Evolutionary conservation across 2,113 vertebrate genomes (phyloP).

Genomic region (Forbesichthys agassizii): DNA sequence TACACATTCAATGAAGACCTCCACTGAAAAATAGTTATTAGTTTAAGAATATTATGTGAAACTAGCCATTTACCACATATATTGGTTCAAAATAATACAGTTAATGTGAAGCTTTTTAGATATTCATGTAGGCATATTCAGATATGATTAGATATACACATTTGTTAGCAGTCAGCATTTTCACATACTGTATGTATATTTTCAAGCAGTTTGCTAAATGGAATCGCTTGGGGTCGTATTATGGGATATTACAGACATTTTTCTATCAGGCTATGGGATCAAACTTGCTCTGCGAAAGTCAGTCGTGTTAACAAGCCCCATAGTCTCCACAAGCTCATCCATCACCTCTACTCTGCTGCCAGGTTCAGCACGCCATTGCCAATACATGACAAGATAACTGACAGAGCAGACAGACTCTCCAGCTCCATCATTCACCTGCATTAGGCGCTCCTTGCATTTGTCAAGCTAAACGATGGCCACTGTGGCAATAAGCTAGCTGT

Average conservation of each 20-base stretch:
- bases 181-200: background rate
- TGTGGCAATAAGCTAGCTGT: constrained; percentile 27
- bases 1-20: too few species aligned
- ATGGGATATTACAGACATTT: constrained; percentile 15
- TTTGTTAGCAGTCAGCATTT: constrained; percentile 6
- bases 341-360: constrained; percentile 43
- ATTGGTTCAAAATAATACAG: background rate
- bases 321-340: constrained; percentile 49
- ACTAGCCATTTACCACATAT: background rate
- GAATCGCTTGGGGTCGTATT: constrained; percentile 26
- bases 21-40: too few species aligned
- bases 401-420: constrained; percentile 29
- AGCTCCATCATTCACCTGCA: constrained; percentile 30
- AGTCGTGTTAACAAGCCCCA: constrained; percentile 52
- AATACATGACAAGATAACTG: constrained; percentile 52
- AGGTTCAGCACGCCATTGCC: constrained; percentile 19
- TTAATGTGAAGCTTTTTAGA: background rate
- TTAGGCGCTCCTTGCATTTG: constrained; percentile 24
- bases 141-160: background rate
- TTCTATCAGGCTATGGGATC: constrained; percentile 37
- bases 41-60: too few species aligned
- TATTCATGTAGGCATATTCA: background rate
- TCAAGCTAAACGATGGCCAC: constrained; percentile 29
- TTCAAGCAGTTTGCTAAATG: background rate
- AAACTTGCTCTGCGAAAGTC: constrained; percentile 43